Percentiles rank a stretch among this genome's conserved stretches.
Evolutionary conservation across 2,888 invertebrate species (phyloP).

Genomic region (Andrena bicolor): DNA sequence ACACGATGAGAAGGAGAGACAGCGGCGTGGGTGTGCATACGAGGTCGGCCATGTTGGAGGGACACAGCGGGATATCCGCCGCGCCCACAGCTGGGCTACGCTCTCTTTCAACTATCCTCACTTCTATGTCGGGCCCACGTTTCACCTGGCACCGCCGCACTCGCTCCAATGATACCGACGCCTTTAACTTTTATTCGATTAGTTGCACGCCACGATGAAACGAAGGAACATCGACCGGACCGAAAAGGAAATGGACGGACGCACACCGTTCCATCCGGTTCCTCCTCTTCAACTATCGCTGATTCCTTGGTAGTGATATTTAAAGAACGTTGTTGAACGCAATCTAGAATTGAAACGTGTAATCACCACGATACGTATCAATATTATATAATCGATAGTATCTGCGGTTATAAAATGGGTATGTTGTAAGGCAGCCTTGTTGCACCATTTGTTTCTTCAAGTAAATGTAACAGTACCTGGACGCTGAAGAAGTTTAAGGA

Average conservation of each 20-base stretch:
- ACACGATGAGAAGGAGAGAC: slow-evolving; percentile 35
- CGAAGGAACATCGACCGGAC: not conserved
- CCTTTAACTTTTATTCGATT: slow-evolving; percentile 66
- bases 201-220: slow-evolving; percentile 14
- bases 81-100: slow-evolving; percentile 78
- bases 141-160: slow-evolving; percentile 50
- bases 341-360: no score
- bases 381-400: no score
- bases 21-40: slow-evolving; percentile 77
- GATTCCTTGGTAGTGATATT: no score
- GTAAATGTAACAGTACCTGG: no score
- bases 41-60: slow-evolving; percentile 80
- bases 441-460: no score
- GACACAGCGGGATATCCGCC: slow-evolving; percentile 81
- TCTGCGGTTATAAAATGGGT: no score
- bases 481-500: no score
- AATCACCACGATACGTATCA: no score
- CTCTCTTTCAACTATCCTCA: slow-evolving; percentile 36
- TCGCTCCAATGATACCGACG: slow-evolving; percentile 51
- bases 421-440: no score
- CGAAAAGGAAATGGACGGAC: slow-evolving; percentile 12
- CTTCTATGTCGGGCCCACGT: slow-evolving; percentile 51
- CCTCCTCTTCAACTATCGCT: not conserved
- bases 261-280: not conserved
- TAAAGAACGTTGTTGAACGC: no score